Base-by-base conservation (phyloP, 2,888 invertebrate genomes). In the Julus scandinavius region DNA sequence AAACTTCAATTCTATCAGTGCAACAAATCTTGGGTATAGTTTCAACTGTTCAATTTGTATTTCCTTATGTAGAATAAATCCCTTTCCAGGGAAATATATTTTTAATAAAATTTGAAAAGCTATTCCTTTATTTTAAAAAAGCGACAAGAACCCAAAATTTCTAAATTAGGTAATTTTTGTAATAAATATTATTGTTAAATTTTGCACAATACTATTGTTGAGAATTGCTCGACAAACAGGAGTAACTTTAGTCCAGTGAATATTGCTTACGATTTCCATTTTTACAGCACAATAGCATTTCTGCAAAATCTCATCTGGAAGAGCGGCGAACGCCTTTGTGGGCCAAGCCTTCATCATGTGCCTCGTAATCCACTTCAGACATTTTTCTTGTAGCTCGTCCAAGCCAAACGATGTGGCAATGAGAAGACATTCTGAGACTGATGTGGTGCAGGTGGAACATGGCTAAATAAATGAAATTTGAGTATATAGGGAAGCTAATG, bases 331-430 rank as follows among this genome's bases (percentile, higher is more conserved):
- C 3, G 96, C 95, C 91, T 97, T 95, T 2, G 97, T 97, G 0
- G 97, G 96, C 98, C 98, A 98, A 87, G 98, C 96, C 91, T 96
- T 94, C 9, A 95, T 94, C 92, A 97, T 98, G 92, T 98, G 94
- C 90, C 95, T 95, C 41, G 96, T 96, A 84, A 97, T 95, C 98
- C 98, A 98, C 90, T 95, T 94, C 87, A 97, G 93, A 91, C 96
- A 88, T 80, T 96, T 96, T 90, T 96, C 94, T 92, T 97, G 96
- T 40, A 98, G 93, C 91, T 98, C 97, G 91, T 97, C 97, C 88
- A 98, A 93, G 0, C 97, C 96, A 92, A 97, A 97, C 83, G 96
- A 96, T 5, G 96, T 94, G 5, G 97, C 95, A 83, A 98, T 93
- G 0, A 97, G 96, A 90, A 98, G 94, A 90, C 97, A 97, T 92